phyloP scores from a whole-genome alignment of 2,888 invertebrate genomes.

The Aradus depressus region DNA sequence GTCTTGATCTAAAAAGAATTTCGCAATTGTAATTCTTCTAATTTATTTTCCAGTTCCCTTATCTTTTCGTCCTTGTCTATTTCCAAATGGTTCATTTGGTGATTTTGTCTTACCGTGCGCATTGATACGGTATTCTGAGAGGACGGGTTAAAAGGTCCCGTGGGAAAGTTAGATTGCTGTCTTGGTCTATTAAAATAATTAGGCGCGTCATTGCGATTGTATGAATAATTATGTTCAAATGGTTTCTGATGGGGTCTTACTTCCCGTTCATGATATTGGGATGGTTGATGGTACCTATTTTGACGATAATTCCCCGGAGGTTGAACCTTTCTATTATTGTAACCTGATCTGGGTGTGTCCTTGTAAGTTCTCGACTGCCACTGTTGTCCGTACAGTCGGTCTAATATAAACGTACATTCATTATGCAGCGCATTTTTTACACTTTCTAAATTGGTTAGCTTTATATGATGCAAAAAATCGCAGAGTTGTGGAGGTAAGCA shows the following conservation, averaged over 20 bases:
- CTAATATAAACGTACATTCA: background rate
- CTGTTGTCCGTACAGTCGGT: background rate
- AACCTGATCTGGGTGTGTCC: too few species aligned
- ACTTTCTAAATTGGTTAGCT: background rate
- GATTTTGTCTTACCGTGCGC: background rate
- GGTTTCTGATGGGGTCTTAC: too few species aligned
- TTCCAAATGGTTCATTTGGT: background rate
- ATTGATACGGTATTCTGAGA: background rate
- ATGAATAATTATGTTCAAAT: background rate
- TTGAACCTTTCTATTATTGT: too few species aligned
- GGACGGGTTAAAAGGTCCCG: background rate
- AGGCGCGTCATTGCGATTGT: too few species aligned
- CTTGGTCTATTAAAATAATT: too few species aligned
- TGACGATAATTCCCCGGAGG: too few species aligned
- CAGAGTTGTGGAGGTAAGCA: background rate
- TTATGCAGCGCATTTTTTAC: background rate
- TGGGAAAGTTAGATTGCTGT: too few species aligned
- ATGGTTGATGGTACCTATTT: too few species aligned
- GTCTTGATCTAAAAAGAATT: background rate
- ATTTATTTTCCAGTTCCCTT: background rate
- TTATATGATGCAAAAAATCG: constrained; percentile 2
- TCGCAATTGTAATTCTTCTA: background rate
- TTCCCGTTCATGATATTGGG: too few species aligned
- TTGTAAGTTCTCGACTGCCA: too few species aligned
- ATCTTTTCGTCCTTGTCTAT: background rate